These are phyloP conservation scores for Grapholita molesta DNA, from an alignment of 1,140 invertebrate species.

Conservation along the genomic window DNA sequence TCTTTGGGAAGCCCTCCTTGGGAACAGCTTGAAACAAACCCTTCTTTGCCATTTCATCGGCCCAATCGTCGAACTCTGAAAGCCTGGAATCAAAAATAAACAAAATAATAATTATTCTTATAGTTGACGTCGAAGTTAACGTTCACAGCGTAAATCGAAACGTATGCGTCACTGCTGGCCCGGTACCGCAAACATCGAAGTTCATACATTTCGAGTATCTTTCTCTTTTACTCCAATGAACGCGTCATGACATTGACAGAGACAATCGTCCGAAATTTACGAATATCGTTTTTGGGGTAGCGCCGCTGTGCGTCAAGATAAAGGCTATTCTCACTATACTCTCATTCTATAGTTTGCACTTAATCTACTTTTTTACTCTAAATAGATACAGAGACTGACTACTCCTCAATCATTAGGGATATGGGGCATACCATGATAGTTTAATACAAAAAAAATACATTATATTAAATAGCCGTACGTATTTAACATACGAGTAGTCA, in stretches of 20 bases:
- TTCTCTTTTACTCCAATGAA: too few species aligned
- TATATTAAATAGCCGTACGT: too few species aligned
- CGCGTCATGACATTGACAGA: too few species aligned
- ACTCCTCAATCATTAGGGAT: too few species aligned
- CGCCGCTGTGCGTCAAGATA: not conserved
- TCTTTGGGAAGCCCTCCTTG: conserved; percentile 36
- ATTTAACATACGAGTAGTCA: not conserved
- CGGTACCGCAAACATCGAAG: too few species aligned
- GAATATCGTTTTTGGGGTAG: too few species aligned
- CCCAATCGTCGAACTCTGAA: conserved; percentile 60
- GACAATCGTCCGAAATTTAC: too few species aligned
- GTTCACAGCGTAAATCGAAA: not conserved
- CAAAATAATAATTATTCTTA: not conserved
- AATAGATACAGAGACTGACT: too few species aligned
- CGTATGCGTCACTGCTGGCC: not conserved
- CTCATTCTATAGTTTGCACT: not conserved
- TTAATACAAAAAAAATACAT: too few species aligned
- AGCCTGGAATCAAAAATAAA: conserved; percentile 37
- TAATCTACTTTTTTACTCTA: not conserved
- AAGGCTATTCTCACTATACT: not conserved
- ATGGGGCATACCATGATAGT: too few species aligned
- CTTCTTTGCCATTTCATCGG: conserved; percentile 69
- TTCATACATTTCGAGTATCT: too few species aligned
- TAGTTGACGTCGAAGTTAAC: not conserved
- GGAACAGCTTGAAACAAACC: conserved; percentile 66